These are phyloP conservation scores for Meleagris gallopavo DNA, from an alignment of 2,113 vertebrate species.

Conservation along the genomic window DNA sequence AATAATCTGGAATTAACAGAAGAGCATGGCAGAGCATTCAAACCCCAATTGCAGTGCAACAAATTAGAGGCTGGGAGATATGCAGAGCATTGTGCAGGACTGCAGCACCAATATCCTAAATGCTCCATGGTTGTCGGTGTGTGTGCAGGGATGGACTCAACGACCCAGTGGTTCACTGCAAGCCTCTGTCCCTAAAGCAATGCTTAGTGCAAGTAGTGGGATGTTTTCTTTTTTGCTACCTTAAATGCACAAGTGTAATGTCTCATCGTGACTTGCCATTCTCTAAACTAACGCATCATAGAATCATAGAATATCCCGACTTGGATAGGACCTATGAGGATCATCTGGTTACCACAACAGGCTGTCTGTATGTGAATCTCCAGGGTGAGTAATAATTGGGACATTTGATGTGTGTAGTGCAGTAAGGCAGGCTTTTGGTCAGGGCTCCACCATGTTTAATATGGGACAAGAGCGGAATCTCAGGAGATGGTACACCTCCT, in stretches of 20 bases:
- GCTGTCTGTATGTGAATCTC: not conserved
- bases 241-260: not conserved
- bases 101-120: not conserved
- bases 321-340: not conserved
- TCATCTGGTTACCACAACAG: not conserved
- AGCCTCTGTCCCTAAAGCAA: not conserved
- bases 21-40: not conserved
- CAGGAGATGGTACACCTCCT: not conserved
- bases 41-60: not conserved
- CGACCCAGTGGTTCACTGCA: not conserved
- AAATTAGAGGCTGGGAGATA: fast-evolving
- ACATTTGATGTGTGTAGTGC: not conserved
- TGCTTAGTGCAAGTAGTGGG: not conserved
- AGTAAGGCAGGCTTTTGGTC: not conserved
- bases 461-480: not conserved
- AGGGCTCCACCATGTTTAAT: not conserved
- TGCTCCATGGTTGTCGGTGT: fast-evolving
- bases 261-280: not conserved
- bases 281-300: not conserved
- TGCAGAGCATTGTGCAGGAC: not conserved
- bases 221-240: not conserved
- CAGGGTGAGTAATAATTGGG: not conserved
- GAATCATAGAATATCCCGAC: not conserved
- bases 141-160: not conserved
- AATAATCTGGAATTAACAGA: not conserved